Evolutionary conservation across 2,888 invertebrate genomes (phyloP).

Genomic region (Pediacus dermestoides): DNA sequence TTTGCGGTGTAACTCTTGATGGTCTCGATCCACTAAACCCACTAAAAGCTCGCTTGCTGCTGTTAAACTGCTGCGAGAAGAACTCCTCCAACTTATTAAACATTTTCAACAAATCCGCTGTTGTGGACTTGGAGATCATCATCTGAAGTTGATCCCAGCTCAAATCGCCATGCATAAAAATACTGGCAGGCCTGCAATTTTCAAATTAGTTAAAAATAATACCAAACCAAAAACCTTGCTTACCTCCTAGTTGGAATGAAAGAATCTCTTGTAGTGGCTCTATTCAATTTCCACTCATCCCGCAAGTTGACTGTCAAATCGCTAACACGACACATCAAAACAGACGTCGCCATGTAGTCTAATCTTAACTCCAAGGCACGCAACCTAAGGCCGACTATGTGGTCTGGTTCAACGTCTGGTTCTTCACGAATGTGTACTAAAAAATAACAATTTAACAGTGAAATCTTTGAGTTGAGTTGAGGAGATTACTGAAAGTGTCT

Average conservation of each 20-base stretch:
- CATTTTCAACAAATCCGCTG: constrained; percentile 95
- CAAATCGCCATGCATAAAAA: constrained; percentile 88
- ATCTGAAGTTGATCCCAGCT: constrained; percentile 96
- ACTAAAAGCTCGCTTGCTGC: constrained; percentile 83
- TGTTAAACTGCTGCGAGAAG: constrained; percentile 96
- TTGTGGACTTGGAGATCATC: constrained; percentile 95
- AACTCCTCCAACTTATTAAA: constrained; percentile 95
- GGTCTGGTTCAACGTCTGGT: constrained; percentile 80
- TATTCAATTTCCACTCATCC: constrained; percentile 82
- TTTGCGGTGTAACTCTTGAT: constrained; percentile 41
- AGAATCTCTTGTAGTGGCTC: constrained; percentile 49
- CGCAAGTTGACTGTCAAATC: constrained; percentile 73
- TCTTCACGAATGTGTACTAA: constrained; percentile 86
- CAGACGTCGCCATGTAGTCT: constrained; percentile 98
- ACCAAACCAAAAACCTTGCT: background rate
- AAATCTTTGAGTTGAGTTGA: background rate
- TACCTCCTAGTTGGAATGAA: constrained; percentile 64
- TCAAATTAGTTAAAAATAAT: constrained; percentile 10
- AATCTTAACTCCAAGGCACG: constrained; percentile 84
- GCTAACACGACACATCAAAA: constrained; percentile 86
- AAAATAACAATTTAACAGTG: constrained; percentile 22
- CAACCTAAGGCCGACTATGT: constrained; percentile 72
- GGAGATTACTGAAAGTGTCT: constrained; percentile 67
- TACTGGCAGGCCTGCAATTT: constrained; percentile 71
- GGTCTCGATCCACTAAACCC: constrained; percentile 42